A percentile compares a stretch with the other conserved stretches of the same genome.
Conservation (phyloP, 2,888 invertebrate species). For the Lasiommata megera region DNA sequence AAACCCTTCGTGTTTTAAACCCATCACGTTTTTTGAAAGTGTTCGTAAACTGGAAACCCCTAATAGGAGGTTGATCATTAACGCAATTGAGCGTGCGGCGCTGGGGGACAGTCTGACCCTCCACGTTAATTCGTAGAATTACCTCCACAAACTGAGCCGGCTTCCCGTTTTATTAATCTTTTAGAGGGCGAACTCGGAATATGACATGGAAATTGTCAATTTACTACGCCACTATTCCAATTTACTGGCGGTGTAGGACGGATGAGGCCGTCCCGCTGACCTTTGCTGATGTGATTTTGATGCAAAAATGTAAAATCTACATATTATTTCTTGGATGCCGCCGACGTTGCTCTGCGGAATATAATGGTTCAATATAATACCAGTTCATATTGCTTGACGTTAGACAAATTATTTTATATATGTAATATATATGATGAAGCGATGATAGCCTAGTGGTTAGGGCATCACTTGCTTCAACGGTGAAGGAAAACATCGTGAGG, state of each 20-base stretch:
- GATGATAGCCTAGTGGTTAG: too few species aligned
- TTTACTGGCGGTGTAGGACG: slow-evolving; percentile 27
- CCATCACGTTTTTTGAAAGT: background rate
- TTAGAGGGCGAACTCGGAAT: slow-evolving; percentile 36
- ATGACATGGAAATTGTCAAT: slow-evolving; percentile 33
- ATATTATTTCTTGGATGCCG: background rate
- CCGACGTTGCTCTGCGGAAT: background rate
- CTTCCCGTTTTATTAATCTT: slow-evolving; percentile 44
- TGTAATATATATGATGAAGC: too few species aligned
- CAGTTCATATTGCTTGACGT: background rate
- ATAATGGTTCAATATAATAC: background rate
- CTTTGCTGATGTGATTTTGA: slow-evolving; percentile 20
- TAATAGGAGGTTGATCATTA: slow-evolving; percentile 37
- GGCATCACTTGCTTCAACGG: too few species aligned
- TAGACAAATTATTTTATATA: too few species aligned
- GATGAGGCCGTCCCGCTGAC: slow-evolving; percentile 15
- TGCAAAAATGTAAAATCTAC: slow-evolving; percentile 8
- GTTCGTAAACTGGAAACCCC: slow-evolving; percentile 18
- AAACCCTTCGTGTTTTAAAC: slow-evolving; percentile 5
- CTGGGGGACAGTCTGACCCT: slow-evolving; percentile 41
- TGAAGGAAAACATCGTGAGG: too few species aligned
- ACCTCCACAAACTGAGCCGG: slow-evolving; percentile 46
- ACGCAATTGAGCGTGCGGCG: slow-evolving; percentile 40
- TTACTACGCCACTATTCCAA: slow-evolving; percentile 32
- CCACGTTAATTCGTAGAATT: slow-evolving; percentile 49